These are phyloP conservation scores for Syrrhaptes paradoxus DNA, from an alignment of 2,113 vertebrate species.

Conservation along the genomic window DNA sequence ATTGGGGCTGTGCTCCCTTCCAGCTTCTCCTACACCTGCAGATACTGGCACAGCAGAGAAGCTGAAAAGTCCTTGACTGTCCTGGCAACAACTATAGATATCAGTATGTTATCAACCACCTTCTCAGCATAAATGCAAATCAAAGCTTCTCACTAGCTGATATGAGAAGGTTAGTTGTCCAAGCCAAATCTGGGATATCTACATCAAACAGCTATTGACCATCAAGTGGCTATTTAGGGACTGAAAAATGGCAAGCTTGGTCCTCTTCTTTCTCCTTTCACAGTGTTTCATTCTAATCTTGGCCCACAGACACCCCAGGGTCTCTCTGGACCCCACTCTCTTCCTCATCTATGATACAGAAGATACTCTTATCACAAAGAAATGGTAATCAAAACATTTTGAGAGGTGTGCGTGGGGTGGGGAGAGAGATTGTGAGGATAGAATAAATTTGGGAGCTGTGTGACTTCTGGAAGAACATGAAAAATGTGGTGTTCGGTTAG, in stretches of 20 bases:
- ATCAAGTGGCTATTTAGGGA: not conserved
- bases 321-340: not conserved
- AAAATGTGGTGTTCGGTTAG: not conserved
- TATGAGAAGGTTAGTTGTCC: too few relatives aligned
- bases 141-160: too few relatives aligned
- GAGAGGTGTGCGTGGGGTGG: rapidly evolving
- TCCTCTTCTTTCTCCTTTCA: not conserved
- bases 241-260: not conserved
- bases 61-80: too few relatives aligned
- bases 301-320: not conserved
- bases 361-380: not conserved
- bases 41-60: too few relatives aligned
- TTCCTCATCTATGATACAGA: not conserved
- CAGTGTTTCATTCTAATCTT: not conserved
- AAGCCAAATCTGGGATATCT: too few relatives aligned
- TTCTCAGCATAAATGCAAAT: too few relatives aligned
- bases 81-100: too few relatives aligned
- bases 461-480: not conserved
- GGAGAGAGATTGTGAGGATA: not conserved
- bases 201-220: not conserved
- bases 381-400: not conserved
- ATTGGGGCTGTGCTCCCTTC: too few relatives aligned
- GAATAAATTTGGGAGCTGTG: not conserved
- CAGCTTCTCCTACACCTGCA: too few relatives aligned
- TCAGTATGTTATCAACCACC: too few relatives aligned